Evolutionary conservation across 2,797 vertebrate genomes (phyloP), one percentile per base, ranked within the genome.

Genomic region (Peromyscus aztecus): DNA sequence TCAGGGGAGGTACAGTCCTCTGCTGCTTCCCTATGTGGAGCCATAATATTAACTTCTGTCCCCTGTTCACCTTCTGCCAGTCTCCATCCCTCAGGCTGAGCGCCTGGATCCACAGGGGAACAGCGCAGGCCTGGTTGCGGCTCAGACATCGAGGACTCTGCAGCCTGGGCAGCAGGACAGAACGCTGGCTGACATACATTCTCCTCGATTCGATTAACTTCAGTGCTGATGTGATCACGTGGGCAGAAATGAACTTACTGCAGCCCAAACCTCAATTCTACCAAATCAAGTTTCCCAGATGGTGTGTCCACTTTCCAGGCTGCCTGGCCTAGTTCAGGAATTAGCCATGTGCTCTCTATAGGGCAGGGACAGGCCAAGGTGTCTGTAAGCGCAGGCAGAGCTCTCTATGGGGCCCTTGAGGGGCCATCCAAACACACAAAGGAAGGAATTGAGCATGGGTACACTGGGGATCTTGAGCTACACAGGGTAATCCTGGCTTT

Each of bases 51-150:
- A 1, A 7, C 17, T 4, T 46, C 52, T 31, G 12, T 0, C 24
- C 7, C 1, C 40, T 2, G 0, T 2, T 10, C 3, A 2, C 59
- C 6, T 9, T 17, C 52, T 49, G 40, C 59, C 2, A 17, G 12
- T 13, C 11, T 4, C 1, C 4, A 31, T 5, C 4, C 14, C 31
- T 2, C 2, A 17, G 24, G 17, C 16, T 1, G 6, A 61, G n/a
- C 29, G 40, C 19, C 23, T 57, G 1, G 1, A 1, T n/a, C 78
- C 14, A 3, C 4, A 1, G 52, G 12, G 29, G 31, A 52, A n/a
- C 3, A 0, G 11, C 55, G 0, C 0, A 0, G 61, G 67, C 52
- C 43, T 31, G 34, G 1, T 1, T 6, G 23, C 16, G 31, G 12
- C 69, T 63, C 19, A 0, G 75, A 4, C 65, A 1, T 17, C 0